phyloP scores from a whole-genome alignment of 2,797 vertebrate genomes.

The Phataginus tetradactyla region DNA sequence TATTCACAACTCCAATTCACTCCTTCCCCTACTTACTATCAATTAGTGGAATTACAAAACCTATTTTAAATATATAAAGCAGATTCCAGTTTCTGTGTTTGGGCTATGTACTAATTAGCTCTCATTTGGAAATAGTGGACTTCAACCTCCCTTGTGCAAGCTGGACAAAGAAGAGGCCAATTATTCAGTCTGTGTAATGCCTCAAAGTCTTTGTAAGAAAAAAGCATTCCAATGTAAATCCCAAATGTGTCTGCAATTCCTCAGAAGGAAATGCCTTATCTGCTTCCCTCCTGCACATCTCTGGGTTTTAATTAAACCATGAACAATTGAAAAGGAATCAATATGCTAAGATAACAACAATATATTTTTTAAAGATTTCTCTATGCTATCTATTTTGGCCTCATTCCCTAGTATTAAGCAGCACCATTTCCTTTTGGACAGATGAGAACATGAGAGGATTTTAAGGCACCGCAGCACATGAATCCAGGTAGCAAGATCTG shows the following conservation, averaged over 20 bases:
- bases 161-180: neutral
- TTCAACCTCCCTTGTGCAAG: neutral
- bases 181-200: neutral
- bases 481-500: neutral
- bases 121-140: neutral
- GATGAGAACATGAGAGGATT: neutral
- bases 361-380: neutral
- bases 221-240: neutral
- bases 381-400: neutral
- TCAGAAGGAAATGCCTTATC: neutral
- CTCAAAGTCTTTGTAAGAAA: constrained; percentile 10
- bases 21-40: neutral
- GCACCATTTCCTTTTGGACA: neutral
- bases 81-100: neutral
- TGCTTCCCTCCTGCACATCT: neutral
- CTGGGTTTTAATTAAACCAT: constrained; percentile 51
- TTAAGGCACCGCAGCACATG: neutral
- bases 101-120: neutral
- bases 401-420: neutral
- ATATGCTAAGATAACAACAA: neutral
- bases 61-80: constrained; percentile 37
- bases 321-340: constrained; percentile 16
- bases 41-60: constrained; percentile 10
- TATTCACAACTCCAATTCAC: neutral
- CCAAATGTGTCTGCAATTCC: neutral